Conservation (phyloP, 2,113 vertebrate genomes). For the Antechinus flavipes region DNA sequence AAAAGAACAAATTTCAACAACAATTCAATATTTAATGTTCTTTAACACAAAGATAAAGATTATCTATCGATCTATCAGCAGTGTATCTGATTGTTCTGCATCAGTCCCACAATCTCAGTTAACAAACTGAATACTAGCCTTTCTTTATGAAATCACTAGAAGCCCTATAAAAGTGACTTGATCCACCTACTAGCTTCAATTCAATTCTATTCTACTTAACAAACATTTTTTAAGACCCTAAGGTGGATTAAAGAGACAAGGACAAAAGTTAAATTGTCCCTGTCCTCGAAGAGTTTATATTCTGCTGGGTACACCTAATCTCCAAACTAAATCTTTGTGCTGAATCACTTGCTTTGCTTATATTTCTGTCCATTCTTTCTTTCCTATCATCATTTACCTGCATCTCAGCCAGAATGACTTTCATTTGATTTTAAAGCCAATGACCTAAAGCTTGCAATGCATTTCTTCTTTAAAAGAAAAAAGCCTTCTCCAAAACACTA, state of each 20-base stretch:
- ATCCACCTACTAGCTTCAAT: background rate
- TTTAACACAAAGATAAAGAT: background rate
- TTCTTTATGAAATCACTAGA: background rate
- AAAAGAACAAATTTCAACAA: background rate
- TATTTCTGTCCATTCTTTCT: background rate
- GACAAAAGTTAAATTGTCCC: background rate
- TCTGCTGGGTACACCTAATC: background rate
- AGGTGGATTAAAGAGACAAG: background rate
- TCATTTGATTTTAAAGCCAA: constrained; percentile 71
- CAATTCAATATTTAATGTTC: background rate
- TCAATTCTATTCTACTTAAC: background rate
- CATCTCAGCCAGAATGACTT: constrained; percentile 62
- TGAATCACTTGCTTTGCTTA: constrained; percentile 3
- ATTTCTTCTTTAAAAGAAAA: constrained; percentile 47
- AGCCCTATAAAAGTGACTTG: background rate
- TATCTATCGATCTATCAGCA: background rate
- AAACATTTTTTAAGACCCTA: background rate
- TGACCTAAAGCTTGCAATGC: constrained; percentile 56
- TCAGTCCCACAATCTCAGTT: background rate
- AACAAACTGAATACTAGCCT: background rate
- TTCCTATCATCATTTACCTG: constrained; percentile 52
- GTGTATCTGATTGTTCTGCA: background rate
- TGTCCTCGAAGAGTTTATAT: background rate
- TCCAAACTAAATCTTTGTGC: constrained; percentile 1
- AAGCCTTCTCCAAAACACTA: constrained; percentile 67